Evolutionary conservation across 2,888 invertebrate genomes (phyloP).

Genomic region (Saturnia japonica): DNA sequence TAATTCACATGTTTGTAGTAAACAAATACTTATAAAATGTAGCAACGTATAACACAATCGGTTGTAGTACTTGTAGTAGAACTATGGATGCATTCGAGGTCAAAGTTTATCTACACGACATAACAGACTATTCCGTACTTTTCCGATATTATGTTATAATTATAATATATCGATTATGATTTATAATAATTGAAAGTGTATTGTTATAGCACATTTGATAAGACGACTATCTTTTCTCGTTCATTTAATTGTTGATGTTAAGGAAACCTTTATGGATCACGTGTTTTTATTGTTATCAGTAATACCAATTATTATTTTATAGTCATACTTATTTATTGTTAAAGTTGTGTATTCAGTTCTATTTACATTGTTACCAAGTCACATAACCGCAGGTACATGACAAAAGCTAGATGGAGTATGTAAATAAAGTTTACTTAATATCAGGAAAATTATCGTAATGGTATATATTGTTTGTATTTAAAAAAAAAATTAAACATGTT

Average conservation of each 20-base stretch:
- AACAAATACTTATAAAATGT: not conserved
- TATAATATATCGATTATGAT: conserved; percentile 52
- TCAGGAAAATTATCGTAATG: conserved; percentile 10
- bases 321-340: not conserved
- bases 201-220: conserved; percentile 1
- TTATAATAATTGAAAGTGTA: conserved; percentile 30
- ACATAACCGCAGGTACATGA: conserved; percentile 21
- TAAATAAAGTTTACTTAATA: conserved; percentile 15
- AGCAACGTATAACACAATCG: not conserved
- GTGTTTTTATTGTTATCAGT: not conserved
- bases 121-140: conserved; percentile 57
- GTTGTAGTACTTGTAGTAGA: conserved; percentile 9
- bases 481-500: too few relatives aligned
- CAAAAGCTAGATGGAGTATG: conserved; percentile 17
- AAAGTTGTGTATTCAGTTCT: not conserved
- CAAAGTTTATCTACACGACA: conserved; percentile 60
- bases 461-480: not conserved
- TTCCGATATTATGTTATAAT: conserved; percentile 68
- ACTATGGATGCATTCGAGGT: conserved; percentile 41
- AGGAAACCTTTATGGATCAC: not conserved
- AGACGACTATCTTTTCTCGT: not conserved
- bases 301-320: not conserved
- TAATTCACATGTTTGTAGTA: conserved; percentile 23
- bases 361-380: conserved; percentile 15
- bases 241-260: not conserved